phyloP scores from a whole-genome alignment of 2,797 vertebrate species.

The Myotis myotis region DNA sequence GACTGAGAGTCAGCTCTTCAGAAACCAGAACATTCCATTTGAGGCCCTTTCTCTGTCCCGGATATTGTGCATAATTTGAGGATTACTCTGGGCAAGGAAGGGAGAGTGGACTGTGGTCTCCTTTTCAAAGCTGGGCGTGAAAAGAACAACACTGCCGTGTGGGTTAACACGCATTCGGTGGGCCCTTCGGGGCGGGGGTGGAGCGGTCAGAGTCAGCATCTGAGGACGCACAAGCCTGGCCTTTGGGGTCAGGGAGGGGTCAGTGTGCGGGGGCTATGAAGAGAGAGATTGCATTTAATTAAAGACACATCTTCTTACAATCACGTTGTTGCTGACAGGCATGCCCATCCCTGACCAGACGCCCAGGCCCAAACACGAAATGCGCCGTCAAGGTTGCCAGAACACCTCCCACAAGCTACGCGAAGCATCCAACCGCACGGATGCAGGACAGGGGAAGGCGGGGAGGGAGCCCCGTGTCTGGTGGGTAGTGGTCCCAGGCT shows the following conservation, averaged over 20 bases:
- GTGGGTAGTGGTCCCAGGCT: rapidly evolving
- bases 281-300: conserved; percentile 55
- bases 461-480: background rate
- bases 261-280: conserved; percentile 3
- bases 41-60: conserved; percentile 38
- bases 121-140: background rate
- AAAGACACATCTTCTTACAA: conserved; percentile 64
- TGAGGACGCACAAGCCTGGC: conserved; percentile 17
- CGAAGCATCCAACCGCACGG: no score
- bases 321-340: background rate
- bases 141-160: background rate
- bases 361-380: background rate
- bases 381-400: background rate
- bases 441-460: background rate
- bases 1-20: conserved; percentile 27
- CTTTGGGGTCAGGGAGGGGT: conserved; percentile 36
- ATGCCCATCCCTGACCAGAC: background rate
- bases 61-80: background rate
- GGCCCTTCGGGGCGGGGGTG: background rate
- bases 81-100: background rate
- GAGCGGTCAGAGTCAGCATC: background rate
- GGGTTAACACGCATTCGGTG: background rate
- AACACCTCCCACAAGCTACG: background rate
- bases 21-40: background rate
- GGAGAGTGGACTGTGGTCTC: background rate